Conservation (phyloP, 2,113 vertebrate genomes). For the Menura novaehollandiae region DNA sequence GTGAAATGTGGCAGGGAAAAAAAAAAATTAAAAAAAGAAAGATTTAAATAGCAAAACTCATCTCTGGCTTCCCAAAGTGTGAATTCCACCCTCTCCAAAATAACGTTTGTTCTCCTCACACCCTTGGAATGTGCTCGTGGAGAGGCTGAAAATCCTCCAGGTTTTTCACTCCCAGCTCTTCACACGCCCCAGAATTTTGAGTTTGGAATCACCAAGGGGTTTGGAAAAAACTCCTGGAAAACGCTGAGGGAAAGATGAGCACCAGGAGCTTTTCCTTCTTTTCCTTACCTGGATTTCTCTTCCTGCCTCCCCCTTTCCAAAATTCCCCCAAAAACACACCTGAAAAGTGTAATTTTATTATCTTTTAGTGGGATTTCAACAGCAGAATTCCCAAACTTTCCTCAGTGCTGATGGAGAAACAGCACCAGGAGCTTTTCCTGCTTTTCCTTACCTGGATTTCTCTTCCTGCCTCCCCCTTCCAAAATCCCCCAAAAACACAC, state of each 20-base stretch:
- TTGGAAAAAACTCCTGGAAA: background rate
- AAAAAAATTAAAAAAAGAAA: background rate
- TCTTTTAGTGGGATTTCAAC: background rate
- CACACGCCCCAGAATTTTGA: background rate
- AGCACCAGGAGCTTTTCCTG: background rate
- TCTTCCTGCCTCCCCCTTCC: background rate
- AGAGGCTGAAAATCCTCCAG: background rate
- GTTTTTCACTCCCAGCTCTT: background rate
- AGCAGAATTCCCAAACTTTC: background rate
- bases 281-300: background rate
- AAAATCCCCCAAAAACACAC: background rate
- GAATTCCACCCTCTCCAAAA: background rate
- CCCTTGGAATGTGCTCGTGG: background rate
- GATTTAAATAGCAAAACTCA: background rate
- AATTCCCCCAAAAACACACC: background rate
- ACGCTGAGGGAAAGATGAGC: background rate
- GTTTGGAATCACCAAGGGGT: background rate
- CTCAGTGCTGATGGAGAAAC: background rate
- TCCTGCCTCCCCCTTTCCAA: background rate
- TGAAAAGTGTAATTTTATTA: fast-evolving
- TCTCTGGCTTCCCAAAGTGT: background rate
- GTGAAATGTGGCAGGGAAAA: background rate
- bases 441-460: background rate
- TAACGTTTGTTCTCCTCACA: background rate
- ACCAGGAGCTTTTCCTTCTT: background rate